Conservation (phyloP, 1,140 invertebrate species). For the Neodiprion lecontei region DNA sequence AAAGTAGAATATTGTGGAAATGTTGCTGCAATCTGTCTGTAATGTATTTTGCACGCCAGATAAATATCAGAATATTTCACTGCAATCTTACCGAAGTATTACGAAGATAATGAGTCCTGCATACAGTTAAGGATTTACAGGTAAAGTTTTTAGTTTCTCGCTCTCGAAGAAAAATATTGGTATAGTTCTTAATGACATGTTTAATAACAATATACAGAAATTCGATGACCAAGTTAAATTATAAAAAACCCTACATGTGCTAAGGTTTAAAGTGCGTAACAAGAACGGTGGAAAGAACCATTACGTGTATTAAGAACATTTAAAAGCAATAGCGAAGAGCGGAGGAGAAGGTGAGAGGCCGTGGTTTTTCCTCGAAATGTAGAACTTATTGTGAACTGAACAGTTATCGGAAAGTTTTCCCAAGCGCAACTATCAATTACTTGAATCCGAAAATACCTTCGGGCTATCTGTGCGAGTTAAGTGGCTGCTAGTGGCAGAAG, state of each 20-base stretch:
- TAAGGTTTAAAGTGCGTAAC: background rate
- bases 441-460: background rate
- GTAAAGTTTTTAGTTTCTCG: too few species aligned
- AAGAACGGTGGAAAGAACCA: background rate
- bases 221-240: too few species aligned
- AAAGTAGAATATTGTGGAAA: background rate
- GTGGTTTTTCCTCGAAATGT: too few species aligned
- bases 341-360: background rate
- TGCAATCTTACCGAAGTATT: background rate
- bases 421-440: background rate
- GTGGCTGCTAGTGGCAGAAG: background rate
- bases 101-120: background rate
- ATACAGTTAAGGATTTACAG: too few species aligned
- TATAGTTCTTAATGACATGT: background rate
- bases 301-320: background rate
- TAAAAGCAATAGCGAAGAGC: background rate
- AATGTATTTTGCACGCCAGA: background rate
- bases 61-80: background rate
- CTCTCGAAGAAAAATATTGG: background rate
- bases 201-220: background rate
- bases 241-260: too few species aligned
- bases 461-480: background rate
- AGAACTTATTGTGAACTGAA: too few species aligned
- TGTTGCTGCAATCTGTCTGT: background rate
- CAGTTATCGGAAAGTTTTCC: background rate